Evolutionary conservation across 2,888 invertebrate species (phyloP), one percentile per base, ranked within the genome.

Genomic region (Altica lythri): DNA sequence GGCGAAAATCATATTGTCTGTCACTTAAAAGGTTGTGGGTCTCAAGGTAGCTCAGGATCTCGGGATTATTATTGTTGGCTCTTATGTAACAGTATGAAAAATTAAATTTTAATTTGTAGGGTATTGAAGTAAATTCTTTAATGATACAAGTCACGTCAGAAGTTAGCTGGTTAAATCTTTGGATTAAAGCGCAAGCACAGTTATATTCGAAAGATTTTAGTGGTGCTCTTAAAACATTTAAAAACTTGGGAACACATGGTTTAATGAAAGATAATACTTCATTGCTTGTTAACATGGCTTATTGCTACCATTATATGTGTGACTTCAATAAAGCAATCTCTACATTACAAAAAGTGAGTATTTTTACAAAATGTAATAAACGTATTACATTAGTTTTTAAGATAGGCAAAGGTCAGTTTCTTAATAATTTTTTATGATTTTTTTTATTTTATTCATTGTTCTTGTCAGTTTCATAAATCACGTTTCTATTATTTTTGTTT

Each of bases 81-180:
- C 8, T 22, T 22, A 4, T 5, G 22, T 22, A 22, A 5, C 8
- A 22, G 22, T 22, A 4, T 22, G 22, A n/a, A n/a, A n/a, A n/a
- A n/a, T 35, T 1, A 17, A 35, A 16, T 18, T 19, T 6, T 1
- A 2, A 5, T 59, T 65, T 86, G 10, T 83, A 86, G 73, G 88
- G 88, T 10, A 80, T 83, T 30, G 90, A 92, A 75, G 87, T 92
- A 0, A 84, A 87, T 68, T 82, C 87, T 1, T 75, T 90, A 43
- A 84, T 89, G 62, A 78, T 88, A 43, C 84, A 84, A 66, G 83
- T 70, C 19, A 69, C 73, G 2, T 64, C 69, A n/a, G 75, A 76
- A 53, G 55, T 71, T 17, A 79, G 80, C 32, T 85, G 85, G 85
- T 68, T 86, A 2, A 81, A 79, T 61, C 77, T 75, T 3, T 86